Evolutionary conservation across 2,888 invertebrate genomes (phyloP), one percentile per base, ranked within the genome.

Genomic region (Cataglyphis cursor): DNA sequence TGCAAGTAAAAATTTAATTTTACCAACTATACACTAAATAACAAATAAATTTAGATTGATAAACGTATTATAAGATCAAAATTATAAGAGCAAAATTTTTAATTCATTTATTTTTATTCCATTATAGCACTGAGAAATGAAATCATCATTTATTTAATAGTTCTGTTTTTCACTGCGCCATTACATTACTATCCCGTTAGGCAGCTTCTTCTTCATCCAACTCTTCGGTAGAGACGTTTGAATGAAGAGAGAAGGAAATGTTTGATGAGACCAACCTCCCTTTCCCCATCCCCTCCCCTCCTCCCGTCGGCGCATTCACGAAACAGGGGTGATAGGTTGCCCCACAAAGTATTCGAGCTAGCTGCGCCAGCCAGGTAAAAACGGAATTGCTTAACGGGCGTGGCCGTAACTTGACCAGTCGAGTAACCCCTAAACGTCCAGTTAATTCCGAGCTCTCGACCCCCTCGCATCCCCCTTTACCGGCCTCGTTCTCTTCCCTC

Each of bases 361-460:
- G 85, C 80, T 87, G 88, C 83, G 81, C 83, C 84, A 78, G 85
- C 70, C 86, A 90, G 90, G 87, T 86, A 89, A 78, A 68, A 78
- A 82, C 41, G 66, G 88, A 88, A 87, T 87, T 85, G 87, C 85
- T 76, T 88, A 90, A 90, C 90, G 91, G 92, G 93, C 93, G 93
- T 93, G 93, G 93, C 72, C 88, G 81, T 85, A 85, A 87, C 85
- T 89, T 89, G 88, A 89, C 90, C 90, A 89, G 89, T 89, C 90
- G 88, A 90, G 91, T 90, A 90, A 92, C 90, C 92, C 92, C 91
- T 93, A 93, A 94, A 93, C 92, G 93, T 94, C 92, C 87, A 89
- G 93, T 92, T 94, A 94, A 94, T 94, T 94, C 93, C 93, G 93
- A 91, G 91, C 91, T 92, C 91, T 92, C 83, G 83, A 51, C 73